Evolutionary conservation across 2,113 vertebrate genomes (phyloP), one percentile per base, ranked within the genome.

Genomic region (Picathartes gymnocephalus): DNA sequence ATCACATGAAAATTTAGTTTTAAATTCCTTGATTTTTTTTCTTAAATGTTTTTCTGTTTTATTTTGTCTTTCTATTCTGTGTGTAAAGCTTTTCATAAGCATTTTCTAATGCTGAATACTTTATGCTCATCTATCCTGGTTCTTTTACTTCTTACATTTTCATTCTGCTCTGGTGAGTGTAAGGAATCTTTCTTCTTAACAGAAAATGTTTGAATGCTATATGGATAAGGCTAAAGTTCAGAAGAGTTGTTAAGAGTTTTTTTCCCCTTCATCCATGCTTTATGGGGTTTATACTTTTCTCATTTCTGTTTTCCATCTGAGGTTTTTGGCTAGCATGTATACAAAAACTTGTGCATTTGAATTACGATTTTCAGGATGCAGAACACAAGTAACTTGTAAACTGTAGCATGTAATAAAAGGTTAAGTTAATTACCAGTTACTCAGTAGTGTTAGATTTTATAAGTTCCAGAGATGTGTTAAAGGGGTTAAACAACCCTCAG

Each of bases 131-230:
- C 95, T 97, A 2, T 95, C 95, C 79, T 96, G 94, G 90, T 96
- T 97, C 81, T 97, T 96, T 97, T 96, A 70, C 94, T 94, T 96
- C 86, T 97, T 96, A 95, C 93, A 94, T 95, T 98, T 96, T 97
- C 93, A 95, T 96, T 96, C 96, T 96, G 72, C 88, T 95, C 89
- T 96, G 95, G 96, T 97, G 96, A 97, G 94, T 97, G 96, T 96
- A 86, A 97, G 97, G 95, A 97, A 96, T 97, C 71, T 96, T 96
- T 95, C 92, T 96, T 96, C 91, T 81, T 95, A 94, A 95, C 42
- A 74, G 74, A 95, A 78, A 37, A 31, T 81, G 48, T 94, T 94
- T 97, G 92, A 88, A 78, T 81, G 79, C 62, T 85, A 35, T 66
- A 33, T 95, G 28, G 65, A 39, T 64, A 45, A 77, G 51, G 12